Base-by-base conservation (phyloP, 2,797 vertebrate genomes). In the Monodelphis domestica region DNA sequence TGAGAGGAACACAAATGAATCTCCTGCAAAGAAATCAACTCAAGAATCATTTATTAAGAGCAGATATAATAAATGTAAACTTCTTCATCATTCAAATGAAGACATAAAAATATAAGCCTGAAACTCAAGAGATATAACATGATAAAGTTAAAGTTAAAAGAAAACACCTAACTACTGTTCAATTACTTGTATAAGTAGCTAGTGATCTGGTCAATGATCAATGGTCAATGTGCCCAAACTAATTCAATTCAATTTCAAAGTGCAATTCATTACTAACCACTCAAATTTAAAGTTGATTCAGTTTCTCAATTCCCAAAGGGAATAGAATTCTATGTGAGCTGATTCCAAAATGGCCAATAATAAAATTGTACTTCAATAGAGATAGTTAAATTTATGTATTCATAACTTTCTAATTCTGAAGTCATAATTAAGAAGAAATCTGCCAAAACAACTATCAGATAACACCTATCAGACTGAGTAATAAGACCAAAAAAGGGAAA, bases 271-370 rank as follows among this genome's bases (percentile, higher is more conserved):
- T 90, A 21, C 12, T 90, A 45, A 28, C 53, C 33, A 29, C 2
- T 89, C 91, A 78, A 12, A 2, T 91, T 94, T 63, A 21, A 12
- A 59, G 17, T 24, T n/a, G 88, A 52, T 24, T 93, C 53, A 78
- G 2, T 1, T n/a, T 59, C 45, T 94, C 15, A 89, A 2, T 50
- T 87, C 1, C 52, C 30, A 59, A 63, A 0, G 56, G 89, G 91
- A 9, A 84, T 53, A 59, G 0, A 38, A 94, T 9, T 38, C 15
- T 38, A 55, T 10, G 84, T 45, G 29, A 92, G 54, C 33, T 59
- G 38, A 78, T 91, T 90, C 30, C 53, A 94, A 92, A 91, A 11
- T 84, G 53, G 88, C 17, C 38, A 51, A 53, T n/a, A 88, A 90
- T 26, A 89, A 30, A 87, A 52, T 57, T 33, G 89, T 53, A 92